A percentile compares a stretch with the other conserved stretches of the same genome.
These are phyloP conservation scores for Psophia crepitans DNA, from an alignment of 2,113 vertebrate genomes.

Conservation along the genomic window DNA sequence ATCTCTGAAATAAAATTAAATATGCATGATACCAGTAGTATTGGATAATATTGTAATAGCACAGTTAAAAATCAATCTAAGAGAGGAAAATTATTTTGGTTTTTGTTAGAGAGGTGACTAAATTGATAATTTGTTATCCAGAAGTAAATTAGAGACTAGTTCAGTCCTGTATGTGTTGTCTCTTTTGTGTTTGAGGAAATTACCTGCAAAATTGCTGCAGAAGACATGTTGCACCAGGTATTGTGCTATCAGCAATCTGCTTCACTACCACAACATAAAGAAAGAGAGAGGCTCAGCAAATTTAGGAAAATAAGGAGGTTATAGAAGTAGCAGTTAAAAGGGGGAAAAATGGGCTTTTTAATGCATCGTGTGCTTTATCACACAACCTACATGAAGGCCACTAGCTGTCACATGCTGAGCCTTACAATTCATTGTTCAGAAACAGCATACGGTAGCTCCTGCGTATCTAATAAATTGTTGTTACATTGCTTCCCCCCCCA, in stretches of 20 bases:
- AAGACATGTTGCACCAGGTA: not conserved
- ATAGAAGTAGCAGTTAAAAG: not conserved
- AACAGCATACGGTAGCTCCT: not conserved
- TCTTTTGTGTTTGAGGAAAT: conserved; percentile 58
- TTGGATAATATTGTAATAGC: conserved; percentile 28
- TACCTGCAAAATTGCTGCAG: conserved; percentile 44
- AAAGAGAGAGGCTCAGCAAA: conserved; percentile 48
- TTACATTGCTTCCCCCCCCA: not conserved
- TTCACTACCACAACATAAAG: conserved; percentile 37
- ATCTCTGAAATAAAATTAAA: conserved; percentile 68
- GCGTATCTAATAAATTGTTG: not conserved
- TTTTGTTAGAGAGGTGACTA: conserved; percentile 54
- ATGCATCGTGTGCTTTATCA: not conserved
- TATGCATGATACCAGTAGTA: conserved; percentile 63
- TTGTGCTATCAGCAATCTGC: conserved; percentile 39
- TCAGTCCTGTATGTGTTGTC: not conserved
- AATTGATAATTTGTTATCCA: conserved; percentile 52
- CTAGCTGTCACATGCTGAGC: not conserved
- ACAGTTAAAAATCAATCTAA: conserved; percentile 62
- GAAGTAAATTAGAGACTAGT: conserved; percentile 36
- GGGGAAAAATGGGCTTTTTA: not conserved
- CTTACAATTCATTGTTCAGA: not conserved
- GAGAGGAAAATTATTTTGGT: conserved; percentile 55
- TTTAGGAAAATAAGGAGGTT: not conserved
- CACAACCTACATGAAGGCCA: not conserved